phyloP scores from a whole-genome alignment of 2,888 invertebrate genomes.

The Ectobius pallidus region DNA sequence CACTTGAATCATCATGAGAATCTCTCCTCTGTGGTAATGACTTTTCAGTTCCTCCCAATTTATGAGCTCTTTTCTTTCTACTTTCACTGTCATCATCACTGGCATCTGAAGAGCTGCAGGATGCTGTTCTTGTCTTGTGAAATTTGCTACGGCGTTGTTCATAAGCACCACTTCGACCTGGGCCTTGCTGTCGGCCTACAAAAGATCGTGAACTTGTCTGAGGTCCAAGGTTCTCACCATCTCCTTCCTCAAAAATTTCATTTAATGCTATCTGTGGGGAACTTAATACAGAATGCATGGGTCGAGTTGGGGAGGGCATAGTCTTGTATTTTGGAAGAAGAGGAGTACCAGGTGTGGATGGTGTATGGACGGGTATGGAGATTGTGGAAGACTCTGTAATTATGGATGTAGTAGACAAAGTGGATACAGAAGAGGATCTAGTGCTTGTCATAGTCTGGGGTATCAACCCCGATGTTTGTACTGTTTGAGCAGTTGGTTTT shows the following conservation, averaged over 20 bases:
- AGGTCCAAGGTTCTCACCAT: conserved; percentile 39
- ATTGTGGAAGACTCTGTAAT: conserved; percentile 62
- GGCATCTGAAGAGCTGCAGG: conserved; percentile 93
- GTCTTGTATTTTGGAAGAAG: conserved; percentile 61
- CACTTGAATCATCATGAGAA: conserved; percentile 85
- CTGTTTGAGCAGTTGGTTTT: conserved; percentile 10
- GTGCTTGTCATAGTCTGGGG: background rate
- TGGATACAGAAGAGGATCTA: background rate
- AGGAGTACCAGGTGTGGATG: conserved; percentile 49
- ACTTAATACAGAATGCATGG: conserved; percentile 56
- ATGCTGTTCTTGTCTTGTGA: conserved; percentile 78
- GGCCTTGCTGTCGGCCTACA: conserved; percentile 31
- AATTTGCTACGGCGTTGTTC: conserved; percentile 71
- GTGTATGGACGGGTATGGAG: conserved; percentile 58
- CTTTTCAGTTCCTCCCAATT: conserved; percentile 60
- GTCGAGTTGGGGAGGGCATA: conserved; percentile 62
- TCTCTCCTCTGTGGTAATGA: conserved; percentile 71
- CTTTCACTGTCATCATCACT: conserved; percentile 87
- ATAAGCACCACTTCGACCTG: conserved; percentile 48
- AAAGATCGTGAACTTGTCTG: conserved; percentile 20
- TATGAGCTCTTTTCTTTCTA: conserved; percentile 80
- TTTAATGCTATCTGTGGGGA: conserved; percentile 60
- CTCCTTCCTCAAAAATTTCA: conserved; percentile 70
- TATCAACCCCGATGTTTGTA: background rate
- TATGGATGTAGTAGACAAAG: conserved; percentile 48